A percentile compares a stretch with the other conserved stretches of the same genome.
These are phyloP conservation scores for Halocynthia aurantium DNA, from an alignment of 23 tunicate genomes.

Conservation along the genomic window DNA sequence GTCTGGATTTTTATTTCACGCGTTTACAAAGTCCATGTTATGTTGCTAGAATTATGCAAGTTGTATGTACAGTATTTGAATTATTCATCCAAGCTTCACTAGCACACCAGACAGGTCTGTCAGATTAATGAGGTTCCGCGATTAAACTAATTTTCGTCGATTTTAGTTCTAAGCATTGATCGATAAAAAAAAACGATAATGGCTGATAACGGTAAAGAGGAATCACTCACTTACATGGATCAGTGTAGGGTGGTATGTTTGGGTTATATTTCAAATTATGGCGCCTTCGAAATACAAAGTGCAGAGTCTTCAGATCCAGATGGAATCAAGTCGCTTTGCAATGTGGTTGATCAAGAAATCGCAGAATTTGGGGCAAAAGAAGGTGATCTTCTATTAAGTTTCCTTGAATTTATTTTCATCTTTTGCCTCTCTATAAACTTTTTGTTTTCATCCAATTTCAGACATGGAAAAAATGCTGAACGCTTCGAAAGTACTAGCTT, in stretches of 20 bases:
- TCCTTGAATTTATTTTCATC: too few species aligned
- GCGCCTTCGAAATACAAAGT: background rate
- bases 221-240: constrained; percentile 33
- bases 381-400: background rate
- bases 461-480: background rate
- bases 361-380: constrained; percentile 27
- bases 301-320: constrained; percentile 15
- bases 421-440: too few species aligned
- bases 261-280: constrained; percentile 18
- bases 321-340: background rate
- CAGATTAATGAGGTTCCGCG: too few species aligned
- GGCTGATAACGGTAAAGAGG: background rate
- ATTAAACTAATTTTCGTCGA: too few species aligned
- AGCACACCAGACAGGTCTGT: too few species aligned
- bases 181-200: too few species aligned
- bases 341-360: constrained; percentile 25
- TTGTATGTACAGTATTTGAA: too few species aligned
- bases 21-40: too few species aligned
- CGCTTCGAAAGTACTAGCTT: background rate
- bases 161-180: too few species aligned
- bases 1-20: too few species aligned
- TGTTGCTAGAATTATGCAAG: too few species aligned
- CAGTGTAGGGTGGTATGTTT: constrained; percentile 51
- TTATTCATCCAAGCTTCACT: too few species aligned
- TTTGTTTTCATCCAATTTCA: background rate